phyloP scores from a whole-genome alignment of 1,140 invertebrate species.

The Mamestra configurata region DNA sequence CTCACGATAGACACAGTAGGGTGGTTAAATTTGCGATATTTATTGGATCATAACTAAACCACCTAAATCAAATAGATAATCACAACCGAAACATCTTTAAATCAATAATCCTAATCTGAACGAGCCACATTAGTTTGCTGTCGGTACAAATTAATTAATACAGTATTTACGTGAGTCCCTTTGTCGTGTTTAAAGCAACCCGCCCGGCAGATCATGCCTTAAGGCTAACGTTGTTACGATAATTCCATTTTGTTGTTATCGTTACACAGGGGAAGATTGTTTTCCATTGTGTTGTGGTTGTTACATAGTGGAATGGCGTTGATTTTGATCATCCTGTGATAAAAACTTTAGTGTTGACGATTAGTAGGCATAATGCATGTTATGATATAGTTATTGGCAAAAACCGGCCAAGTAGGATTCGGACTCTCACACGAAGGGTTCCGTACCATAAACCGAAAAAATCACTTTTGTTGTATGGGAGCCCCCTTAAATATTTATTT shows the following conservation, averaged over 20 bases:
- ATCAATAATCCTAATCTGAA: background rate
- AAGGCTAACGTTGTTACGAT: slow-evolving; percentile 45
- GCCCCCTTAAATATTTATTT: no score
- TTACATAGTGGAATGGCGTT: background rate
- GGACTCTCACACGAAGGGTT: no score
- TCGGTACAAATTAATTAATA: slow-evolving; percentile 76
- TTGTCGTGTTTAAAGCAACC: slow-evolving; percentile 65
- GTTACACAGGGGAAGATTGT: background rate
- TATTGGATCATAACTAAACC: no score
- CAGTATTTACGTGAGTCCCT: slow-evolving; percentile 71
- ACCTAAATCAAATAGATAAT: background rate
- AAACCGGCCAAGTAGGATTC: no score
- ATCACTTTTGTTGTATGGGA: no score
- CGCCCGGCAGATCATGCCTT: slow-evolving; percentile 51
- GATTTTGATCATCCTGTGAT: background rate
- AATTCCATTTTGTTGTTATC: slow-evolving; percentile 19
- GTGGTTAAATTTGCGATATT: no score
- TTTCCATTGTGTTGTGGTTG: background rate
- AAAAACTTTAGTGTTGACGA: no score
- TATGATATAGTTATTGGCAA: no score
- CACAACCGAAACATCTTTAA: background rate
- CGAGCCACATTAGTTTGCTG: slow-evolving; percentile 37
- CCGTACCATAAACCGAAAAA: no score
- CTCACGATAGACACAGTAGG: no score
- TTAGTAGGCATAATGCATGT: no score